A percentile compares a stretch with the other conserved stretches of the same genome.
phyloP scores from a whole-genome alignment of 1,140 invertebrate species.

The Cyclargus thomasi region DNA sequence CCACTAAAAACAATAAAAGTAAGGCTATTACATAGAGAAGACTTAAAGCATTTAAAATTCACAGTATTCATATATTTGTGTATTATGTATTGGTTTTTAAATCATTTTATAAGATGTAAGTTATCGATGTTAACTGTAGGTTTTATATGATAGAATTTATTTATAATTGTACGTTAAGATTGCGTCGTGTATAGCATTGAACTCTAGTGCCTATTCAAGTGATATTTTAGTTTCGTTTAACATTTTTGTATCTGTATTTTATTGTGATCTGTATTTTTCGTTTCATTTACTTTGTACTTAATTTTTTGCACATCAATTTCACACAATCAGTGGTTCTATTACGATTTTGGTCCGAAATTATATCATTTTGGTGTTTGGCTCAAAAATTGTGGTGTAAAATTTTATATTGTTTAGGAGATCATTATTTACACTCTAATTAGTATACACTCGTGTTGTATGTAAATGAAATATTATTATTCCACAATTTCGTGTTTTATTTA shows the following conservation, averaged over 20 bases:
- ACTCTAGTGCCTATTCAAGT: conserved; percentile 13
- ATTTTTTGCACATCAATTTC: conserved; percentile 18
- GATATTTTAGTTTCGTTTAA: conserved; percentile 15
- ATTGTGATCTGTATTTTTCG: conserved; percentile 21
- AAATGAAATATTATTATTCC: conserved; percentile 62
- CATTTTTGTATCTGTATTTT: conserved; percentile 12
- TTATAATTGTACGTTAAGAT: conserved; percentile 12
- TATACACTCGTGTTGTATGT: conserved; percentile 59
- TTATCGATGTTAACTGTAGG: conserved; percentile 13
- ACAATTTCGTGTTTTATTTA: conserved; percentile 34
- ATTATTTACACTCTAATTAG: conserved; percentile 52
- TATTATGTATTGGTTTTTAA: conserved; percentile 13
- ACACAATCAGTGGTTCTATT: not conserved
- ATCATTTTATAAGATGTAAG: conserved; percentile 11
- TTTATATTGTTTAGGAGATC: conserved; percentile 41
- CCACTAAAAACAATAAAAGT: not conserved
- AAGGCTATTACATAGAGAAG: conserved; percentile 6
- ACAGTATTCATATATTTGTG: conserved; percentile 14
- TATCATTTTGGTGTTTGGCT: conserved; percentile 43
- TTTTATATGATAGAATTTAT: conserved; percentile 15
- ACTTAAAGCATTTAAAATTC: conserved; percentile 12
- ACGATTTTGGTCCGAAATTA: conserved; percentile 22
- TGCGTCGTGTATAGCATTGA: conserved; percentile 10
- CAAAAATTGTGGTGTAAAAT: conserved; percentile 54
- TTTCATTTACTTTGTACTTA: conserved; percentile 21